Evolutionary conservation across 2,888 invertebrate genomes (phyloP).

Genomic region (Diaperis boleti): DNA sequence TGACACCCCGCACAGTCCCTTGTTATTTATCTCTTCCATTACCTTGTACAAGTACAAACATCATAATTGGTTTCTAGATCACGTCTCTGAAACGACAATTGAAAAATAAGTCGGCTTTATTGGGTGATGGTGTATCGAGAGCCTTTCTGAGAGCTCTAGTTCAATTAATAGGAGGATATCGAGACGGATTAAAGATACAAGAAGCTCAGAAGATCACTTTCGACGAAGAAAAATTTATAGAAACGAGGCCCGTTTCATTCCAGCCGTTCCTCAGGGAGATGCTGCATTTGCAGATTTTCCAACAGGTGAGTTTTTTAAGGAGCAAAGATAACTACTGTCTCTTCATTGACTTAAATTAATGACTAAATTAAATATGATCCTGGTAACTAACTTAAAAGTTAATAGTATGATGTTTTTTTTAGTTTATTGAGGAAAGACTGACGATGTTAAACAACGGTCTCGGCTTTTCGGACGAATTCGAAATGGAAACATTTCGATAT

Average conservation of each 20-base stretch:
- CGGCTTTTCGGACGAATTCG: slow-evolving; percentile 95
- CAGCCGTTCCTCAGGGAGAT: slow-evolving; percentile 92
- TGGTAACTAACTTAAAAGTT: too few relatives aligned
- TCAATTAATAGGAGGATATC: slow-evolving; percentile 93
- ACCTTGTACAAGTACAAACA: not conserved
- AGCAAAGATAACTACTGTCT: too few relatives aligned
- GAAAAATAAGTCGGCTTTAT: slow-evolving; percentile 78
- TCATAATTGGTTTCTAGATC: slow-evolving; percentile 67
- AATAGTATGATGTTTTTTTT: slow-evolving; percentile 55
- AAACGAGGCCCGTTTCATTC: slow-evolving; percentile 85
- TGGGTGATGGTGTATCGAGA: slow-evolving; percentile 93
- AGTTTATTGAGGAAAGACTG: slow-evolving; percentile 96
- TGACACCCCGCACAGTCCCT: not conserved
- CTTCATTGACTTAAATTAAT: too few relatives aligned
- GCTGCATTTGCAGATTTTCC: slow-evolving; percentile 94
- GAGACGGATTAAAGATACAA: slow-evolving; percentile 87
- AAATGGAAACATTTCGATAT: slow-evolving; percentile 84
- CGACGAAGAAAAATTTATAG: slow-evolving; percentile 88
- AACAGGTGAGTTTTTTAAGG: slow-evolving; percentile 87
- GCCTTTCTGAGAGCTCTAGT: slow-evolving; percentile 93
- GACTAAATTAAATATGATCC: too few relatives aligned
- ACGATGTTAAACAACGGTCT: slow-evolving; percentile 93
- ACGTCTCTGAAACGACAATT: slow-evolving; percentile 81
- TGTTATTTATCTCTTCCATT: slow-evolving; percentile 10
- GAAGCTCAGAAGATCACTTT: slow-evolving; percentile 84